A percentile compares a stretch with the other conserved stretches of the same genome.
Evolutionary conservation across 2,888 invertebrate genomes (phyloP).

Genomic region (Drosophila barbarae): DNA sequence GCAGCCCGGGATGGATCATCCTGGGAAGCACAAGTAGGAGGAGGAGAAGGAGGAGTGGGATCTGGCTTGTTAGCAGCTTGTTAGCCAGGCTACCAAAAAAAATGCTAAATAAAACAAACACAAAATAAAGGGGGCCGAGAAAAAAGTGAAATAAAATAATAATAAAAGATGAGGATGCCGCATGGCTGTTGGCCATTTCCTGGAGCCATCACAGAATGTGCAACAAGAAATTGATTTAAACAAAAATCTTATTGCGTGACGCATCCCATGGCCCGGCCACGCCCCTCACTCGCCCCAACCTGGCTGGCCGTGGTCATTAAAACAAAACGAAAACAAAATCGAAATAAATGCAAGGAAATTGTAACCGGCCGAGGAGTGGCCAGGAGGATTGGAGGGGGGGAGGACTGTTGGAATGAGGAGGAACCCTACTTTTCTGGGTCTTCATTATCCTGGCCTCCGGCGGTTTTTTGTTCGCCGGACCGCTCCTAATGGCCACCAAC

Average conservation of each 20-base stretch:
- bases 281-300: slow-evolving; percentile 45
- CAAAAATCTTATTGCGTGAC: slow-evolving; percentile 60
- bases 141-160: slow-evolving; percentile 35
- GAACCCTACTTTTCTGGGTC: slow-evolving; percentile 38
- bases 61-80: slow-evolving; percentile 72
- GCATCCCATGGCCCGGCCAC: slow-evolving; percentile 60
- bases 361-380: slow-evolving; percentile 16
- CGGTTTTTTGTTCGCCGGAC: slow-evolving; percentile 39
- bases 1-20: slow-evolving; percentile 52
- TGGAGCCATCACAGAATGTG: slow-evolving; percentile 61
- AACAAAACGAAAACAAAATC: slow-evolving; percentile 55
- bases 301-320: slow-evolving; percentile 40
- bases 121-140: slow-evolving; percentile 4
- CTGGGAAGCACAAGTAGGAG: slow-evolving; percentile 35
- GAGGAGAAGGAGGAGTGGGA: slow-evolving; percentile 27
- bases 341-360: slow-evolving; percentile 38
- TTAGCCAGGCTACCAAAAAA: slow-evolving; percentile 58
- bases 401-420: neutral
- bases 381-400: neutral
- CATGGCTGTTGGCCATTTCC: slow-evolving; percentile 72
- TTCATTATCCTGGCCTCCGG: slow-evolving; percentile 45
- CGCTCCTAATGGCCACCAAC: slow-evolving; percentile 72
- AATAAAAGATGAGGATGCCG: slow-evolving; percentile 63
- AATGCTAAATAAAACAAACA: slow-evolving; percentile 35
- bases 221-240: slow-evolving; percentile 43